Evolutionary conservation across 2,797 vertebrate genomes (phyloP), one percentile per base, ranked within the genome.

Genomic region (Gouania willdenowi): DNA sequence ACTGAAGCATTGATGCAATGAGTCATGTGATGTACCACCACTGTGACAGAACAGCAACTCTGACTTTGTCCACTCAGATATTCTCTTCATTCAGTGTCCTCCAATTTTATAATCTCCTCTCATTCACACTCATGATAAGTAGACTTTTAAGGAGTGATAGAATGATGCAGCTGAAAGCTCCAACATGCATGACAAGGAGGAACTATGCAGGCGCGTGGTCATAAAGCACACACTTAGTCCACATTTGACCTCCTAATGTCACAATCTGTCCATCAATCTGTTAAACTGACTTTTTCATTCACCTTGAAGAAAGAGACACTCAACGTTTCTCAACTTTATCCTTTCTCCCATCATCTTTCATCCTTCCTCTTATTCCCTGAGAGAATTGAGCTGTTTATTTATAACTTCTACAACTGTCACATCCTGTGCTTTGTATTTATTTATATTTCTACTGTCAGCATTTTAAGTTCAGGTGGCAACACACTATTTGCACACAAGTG

Each of bases 41-140:
- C 15, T 8, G 29, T 16, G 41, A 49, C 39, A 29, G 25, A 24
- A 5, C 31, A 30, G 26, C 13, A 29, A 25, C 37, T 36, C 28
- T 43, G 39, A 51, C 49, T 56, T 29, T 39, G 40, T 60, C 59
- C 50, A 38, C 71, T 67, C 35, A 66, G 17, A 62, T 41, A 76
- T 71, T 70, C 64, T 23, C 55, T 80, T 71, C 60, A 53, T 61
- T 75, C 50, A 40, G 18, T 12, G 30, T 62, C 34, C 41, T 51
- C 52, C 26, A 1, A 10, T 24, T 29, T 21, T 32, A 1, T 34
- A 48, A 5, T 18, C 5, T 17, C 17, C 17, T 29, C 24, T 28
- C 46, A 46, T 67, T 57, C 46, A 37, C 20, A 27, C 8, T 2
- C 58, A 18, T 53, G 28, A 2, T 42, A 39, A 38, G 28, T 8